Evolutionary conservation across 2,797 vertebrate species (phyloP), one percentile per base, ranked within the genome.

Genomic region (Ctenopoma multispine): DNA sequence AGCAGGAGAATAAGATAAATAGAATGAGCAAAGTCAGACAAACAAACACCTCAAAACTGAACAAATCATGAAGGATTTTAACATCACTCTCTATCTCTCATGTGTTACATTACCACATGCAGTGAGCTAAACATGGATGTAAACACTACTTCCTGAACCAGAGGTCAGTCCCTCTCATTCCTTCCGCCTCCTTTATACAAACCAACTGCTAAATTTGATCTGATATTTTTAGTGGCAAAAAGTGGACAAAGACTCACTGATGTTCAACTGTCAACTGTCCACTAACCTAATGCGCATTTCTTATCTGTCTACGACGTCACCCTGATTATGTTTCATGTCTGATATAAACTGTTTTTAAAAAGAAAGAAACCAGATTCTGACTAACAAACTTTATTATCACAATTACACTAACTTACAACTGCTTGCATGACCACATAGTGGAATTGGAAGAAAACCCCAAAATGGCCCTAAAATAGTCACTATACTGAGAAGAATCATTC

Each of bases 291-390:
- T 44, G 15, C n/a, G 29, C 50, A 31, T 17, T 48, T 23, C 10
- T 34, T 46, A 17, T 60, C 49, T 48, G 13, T 58, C 24, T 20
- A 40, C n/a, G n/a, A 40, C n/a, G n/a, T 23, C 34, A 49, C 23
- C n/a, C n/a, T 40, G 23, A 43, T 17, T 7, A 53, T 24, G 20
- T 51, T 4, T 62, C 10, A 63, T 49, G 36, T 67, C 54, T 18
- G 34, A 55, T 47, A 69, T 46, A 7, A 63, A 41, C 34, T 5
- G n/a, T 49, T 38, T 31, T 46, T 53, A n/a, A 62, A 59, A 66
- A 59, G 14, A 14, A 14, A 62, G 2, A 54, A 66, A 50, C 14
- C 20, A 49, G 41, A 17, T 38, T 62, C 38, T 67, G 34, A 41
- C 10, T 31, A 12, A 47, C n/a, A 3, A 40, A 46, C 5, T 50